phyloP scores from a whole-genome alignment of 92 coral and sea anemone genomes.

The Bergia sp. region DNA sequence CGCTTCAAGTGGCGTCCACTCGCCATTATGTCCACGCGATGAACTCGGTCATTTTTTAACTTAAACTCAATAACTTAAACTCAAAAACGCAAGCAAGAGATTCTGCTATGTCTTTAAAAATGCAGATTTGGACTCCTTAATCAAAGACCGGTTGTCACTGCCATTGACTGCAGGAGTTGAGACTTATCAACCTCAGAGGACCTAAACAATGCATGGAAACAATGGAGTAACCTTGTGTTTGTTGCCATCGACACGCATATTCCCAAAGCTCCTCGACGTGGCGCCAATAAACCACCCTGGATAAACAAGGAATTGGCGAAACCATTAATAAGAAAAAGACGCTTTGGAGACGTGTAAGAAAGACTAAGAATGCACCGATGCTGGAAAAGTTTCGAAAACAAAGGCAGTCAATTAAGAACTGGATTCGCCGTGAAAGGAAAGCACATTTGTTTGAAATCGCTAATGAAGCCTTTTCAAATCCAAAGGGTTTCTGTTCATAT shows the following conservation, averaged over 20 bases:
- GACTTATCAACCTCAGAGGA: conserved; percentile 21
- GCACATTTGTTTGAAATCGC: conserved; percentile 46
- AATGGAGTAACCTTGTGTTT: conserved; percentile 28
- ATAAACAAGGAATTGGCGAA: conserved; percentile 37
- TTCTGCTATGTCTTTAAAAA: too few species aligned
- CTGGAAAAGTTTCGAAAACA: conserved; percentile 48
- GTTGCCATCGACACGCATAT: conserved; percentile 43
- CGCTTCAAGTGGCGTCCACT: too few species aligned
- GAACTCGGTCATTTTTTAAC: too few species aligned
- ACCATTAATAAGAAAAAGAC: conserved; percentile 53
- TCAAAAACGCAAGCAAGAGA: too few species aligned
- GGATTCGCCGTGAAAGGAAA: conserved; percentile 55
- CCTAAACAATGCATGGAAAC: conserved; percentile 24
- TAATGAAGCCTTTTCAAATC: conserved; percentile 46
- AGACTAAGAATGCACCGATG: conserved; percentile 4
- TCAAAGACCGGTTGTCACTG: not conserved
- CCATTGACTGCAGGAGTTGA: conserved; percentile 7
- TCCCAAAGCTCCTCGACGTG: conserved; percentile 29
- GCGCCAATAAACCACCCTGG: conserved; percentile 56
- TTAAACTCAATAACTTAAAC: too few species aligned
- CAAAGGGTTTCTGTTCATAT: conserved; percentile 60
- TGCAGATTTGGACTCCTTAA: too few species aligned
- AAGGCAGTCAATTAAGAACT: conserved; percentile 52
- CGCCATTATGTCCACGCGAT: too few species aligned
- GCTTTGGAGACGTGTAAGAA: conserved; percentile 45